Percentiles rank a stretch among this genome's conserved stretches.
Conservation (phyloP, 2,888 invertebrate species). For the Nomada flava region DNA sequence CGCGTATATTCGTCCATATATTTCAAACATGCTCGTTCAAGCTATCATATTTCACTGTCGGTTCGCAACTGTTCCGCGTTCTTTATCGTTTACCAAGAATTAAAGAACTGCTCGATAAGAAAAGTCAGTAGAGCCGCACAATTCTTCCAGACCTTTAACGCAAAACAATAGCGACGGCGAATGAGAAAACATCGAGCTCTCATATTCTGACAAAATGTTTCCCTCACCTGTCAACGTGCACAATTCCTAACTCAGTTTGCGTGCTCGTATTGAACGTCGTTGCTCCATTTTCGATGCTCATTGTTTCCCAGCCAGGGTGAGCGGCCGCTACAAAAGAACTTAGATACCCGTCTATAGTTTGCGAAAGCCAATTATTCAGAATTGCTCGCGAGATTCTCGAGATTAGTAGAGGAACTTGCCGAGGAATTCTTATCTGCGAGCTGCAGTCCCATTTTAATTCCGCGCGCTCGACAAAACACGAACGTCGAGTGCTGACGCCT, state of each 20-base stretch:
- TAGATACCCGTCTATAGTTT: conserved; percentile 3
- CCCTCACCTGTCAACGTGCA: no score
- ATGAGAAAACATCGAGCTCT: no score
- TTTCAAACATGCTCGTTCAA: background rate
- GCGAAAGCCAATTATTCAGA: conserved; percentile 22
- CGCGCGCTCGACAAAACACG: conserved; percentile 7
- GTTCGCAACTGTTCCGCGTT: background rate
- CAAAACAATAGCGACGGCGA: no score
- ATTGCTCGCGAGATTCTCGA: conserved; percentile 12
- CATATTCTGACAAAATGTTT: no score
- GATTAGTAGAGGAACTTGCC: conserved; percentile 19
- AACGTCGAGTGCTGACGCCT: background rate
- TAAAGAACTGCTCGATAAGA: no score
- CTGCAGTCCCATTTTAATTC: conserved; percentile 40
- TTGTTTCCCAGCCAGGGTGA: background rate
- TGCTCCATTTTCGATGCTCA: conserved; percentile 12
- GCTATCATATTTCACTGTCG: background rate
- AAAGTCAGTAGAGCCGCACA: background rate
- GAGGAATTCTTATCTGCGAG: conserved; percentile 36
- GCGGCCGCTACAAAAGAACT: background rate
- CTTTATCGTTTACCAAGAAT: background rate
- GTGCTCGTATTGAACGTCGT: background rate
- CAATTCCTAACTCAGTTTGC: no score
- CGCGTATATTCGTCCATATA: background rate
- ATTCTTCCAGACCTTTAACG: background rate